Conservation (phyloP, 2,888 invertebrate genomes). For the Cheilosia scutellata region DNA sequence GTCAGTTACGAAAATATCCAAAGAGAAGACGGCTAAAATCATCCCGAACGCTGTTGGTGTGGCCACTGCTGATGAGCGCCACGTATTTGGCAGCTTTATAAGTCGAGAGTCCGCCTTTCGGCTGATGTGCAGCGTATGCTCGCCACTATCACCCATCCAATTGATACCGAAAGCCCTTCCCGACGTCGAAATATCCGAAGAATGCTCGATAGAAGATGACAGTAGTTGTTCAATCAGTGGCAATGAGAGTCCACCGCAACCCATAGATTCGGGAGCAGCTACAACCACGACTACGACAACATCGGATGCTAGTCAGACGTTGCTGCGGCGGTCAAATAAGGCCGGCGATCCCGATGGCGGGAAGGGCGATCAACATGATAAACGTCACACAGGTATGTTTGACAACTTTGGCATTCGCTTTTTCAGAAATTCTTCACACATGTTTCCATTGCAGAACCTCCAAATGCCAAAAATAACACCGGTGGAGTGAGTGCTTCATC, state of each 20-base stretch:
- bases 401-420: too few species aligned
- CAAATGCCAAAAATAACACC: slow-evolving; percentile 77
- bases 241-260: slow-evolving; percentile 84
- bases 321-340: slow-evolving; percentile 77
- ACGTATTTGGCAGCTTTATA: slow-evolving; percentile 95
- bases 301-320: slow-evolving; percentile 78
- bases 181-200: slow-evolving; percentile 82
- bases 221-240: slow-evolving; percentile 86
- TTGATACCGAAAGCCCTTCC: slow-evolving; percentile 80
- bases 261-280: slow-evolving; percentile 57
- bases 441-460: slow-evolving; percentile 76
- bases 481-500: slow-evolving; percentile 76
- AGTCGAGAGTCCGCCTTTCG: slow-evolving; percentile 95
- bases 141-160: slow-evolving; percentile 84
- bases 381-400: slow-evolving; percentile 78
- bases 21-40: slow-evolving; percentile 96
- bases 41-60: slow-evolving; percentile 97
- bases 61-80: slow-evolving; percentile 91
- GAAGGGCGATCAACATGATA: slow-evolving; percentile 37
- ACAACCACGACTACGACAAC: slow-evolving; percentile 14
- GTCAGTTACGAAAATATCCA: slow-evolving; percentile 93
- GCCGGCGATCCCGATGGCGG: slow-evolving; percentile 25
- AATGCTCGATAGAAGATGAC: slow-evolving; percentile 85
- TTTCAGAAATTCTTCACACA: not conserved
- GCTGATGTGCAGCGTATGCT: slow-evolving; percentile 94